phyloP scores from a whole-genome alignment of 2,888 invertebrate genomes.

The Ochlodes sylvanus region DNA sequence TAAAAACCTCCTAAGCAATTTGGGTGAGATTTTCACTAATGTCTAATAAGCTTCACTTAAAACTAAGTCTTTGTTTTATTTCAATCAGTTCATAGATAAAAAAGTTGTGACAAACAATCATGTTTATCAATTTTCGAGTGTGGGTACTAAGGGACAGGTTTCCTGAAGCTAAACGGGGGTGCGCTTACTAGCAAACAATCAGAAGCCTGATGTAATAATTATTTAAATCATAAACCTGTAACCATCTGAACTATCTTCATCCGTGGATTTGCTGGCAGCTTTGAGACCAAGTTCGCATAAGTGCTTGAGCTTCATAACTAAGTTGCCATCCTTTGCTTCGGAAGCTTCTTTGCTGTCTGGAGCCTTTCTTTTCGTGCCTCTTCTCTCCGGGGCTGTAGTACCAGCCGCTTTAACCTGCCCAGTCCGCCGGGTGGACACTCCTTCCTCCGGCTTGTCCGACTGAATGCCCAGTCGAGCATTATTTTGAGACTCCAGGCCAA shows the following conservation, averaged over 20 bases:
- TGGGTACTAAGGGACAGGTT: too few species aligned
- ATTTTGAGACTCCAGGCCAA: slow-evolving; percentile 84
- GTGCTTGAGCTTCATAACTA: slow-evolving; percentile 84
- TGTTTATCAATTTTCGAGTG: too few species aligned
- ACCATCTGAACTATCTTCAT: slow-evolving; percentile 52
- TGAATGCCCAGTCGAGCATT: slow-evolving; percentile 80
- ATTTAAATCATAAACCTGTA: slow-evolving; percentile 47
- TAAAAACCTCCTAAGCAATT: too few species aligned
- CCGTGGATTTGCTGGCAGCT: slow-evolving; percentile 68
- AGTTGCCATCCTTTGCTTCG: slow-evolving; percentile 54
- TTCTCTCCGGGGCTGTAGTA: slow-evolving; percentile 42
- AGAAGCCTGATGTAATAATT: background rate
- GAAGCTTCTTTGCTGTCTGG: slow-evolving; percentile 41
- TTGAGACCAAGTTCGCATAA: slow-evolving; percentile 83
- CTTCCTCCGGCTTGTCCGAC: slow-evolving; percentile 67
- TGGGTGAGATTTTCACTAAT: too few species aligned
- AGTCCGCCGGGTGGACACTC: slow-evolving; percentile 68
- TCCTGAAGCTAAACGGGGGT: too few species aligned
- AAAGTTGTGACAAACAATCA: too few species aligned
- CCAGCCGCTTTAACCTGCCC: slow-evolving; percentile 55
- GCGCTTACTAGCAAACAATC: too few species aligned
- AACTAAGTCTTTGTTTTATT: too few species aligned
- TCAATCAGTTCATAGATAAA: too few species aligned
- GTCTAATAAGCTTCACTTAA: too few species aligned
- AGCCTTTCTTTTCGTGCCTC: slow-evolving; percentile 41